Base-by-base conservation (phyloP, 2,113 vertebrate species). In the Peromyscus californicus region DNA sequence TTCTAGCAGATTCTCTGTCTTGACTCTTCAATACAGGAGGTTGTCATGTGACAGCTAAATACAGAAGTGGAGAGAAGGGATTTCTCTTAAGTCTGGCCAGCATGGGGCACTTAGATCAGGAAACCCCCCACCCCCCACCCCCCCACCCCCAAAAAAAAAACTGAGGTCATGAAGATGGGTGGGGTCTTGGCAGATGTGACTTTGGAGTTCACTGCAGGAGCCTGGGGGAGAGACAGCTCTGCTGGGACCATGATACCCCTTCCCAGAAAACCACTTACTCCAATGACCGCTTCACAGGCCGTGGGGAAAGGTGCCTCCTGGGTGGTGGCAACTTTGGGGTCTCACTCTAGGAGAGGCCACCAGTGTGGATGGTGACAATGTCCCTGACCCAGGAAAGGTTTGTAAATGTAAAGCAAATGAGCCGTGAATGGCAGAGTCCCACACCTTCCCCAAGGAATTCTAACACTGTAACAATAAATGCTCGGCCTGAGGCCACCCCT, bases 381-480 rank as follows among this genome's bases (percentile, higher is more conserved):
- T 33, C 67, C 75, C 90, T 75, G 7, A 65, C 5, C 70, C 7
- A 1, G 0, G 17, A 78, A 76, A 24, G 45, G 29, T 0, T 7
- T 12, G 57, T 1, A 75, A 90, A 85, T 82, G 19, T 26, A 3
- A n/a, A 59, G 75, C 80, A 79, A 45, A 33, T 3, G 33, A 5
- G 9, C 59, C 9, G 3, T 69, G 31, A 36, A 29, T 22, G 0
- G 0, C 0, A 15, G 29, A 12, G 54, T 54, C 90, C 79, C 0
- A 4, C 7, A 42, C 3, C 74, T 78, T 54, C 91, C 93, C 74
- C 26, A 36, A 67, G 36, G n/a, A 36, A 51, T 67, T 29, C 88
- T 98, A 97, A 97, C 97, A 91, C 93, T n/a, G 85, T 98, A 96
- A 98, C 94, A 98, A 98, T 98, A 98, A 98, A 98, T 15, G 0